Conservation (phyloP, 2,888 invertebrate species). For the Aleiodes leptofemur region DNA sequence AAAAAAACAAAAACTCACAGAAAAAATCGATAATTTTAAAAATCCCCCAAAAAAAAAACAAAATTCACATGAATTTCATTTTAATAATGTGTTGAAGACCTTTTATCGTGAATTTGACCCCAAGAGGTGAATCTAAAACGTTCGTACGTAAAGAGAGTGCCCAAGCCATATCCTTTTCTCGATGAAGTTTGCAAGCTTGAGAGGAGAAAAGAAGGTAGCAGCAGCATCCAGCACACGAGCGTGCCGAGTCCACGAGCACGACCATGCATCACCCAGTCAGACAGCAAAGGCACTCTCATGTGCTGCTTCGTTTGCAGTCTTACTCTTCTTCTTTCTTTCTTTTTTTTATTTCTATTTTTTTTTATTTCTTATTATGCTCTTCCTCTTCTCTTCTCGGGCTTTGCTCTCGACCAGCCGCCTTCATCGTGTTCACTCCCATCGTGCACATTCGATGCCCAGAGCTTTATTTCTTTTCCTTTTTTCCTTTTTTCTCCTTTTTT, state of each 20-base stretch:
- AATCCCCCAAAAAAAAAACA: no score
- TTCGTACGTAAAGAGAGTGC: constrained; percentile 7
- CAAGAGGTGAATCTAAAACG: constrained; percentile 24
- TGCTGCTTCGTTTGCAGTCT: constrained; percentile 24
- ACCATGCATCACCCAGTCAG: constrained; percentile 70
- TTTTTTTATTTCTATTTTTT: constrained; percentile 19
- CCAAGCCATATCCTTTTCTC: constrained; percentile 19
- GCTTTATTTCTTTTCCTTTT: neutral
- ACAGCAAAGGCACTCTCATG: constrained; percentile 58
- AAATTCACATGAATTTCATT: no score
- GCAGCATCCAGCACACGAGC: constrained; percentile 43
- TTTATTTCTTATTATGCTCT: constrained; percentile 27
- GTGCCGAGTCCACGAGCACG: constrained; percentile 55
- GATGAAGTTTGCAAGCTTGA: constrained; percentile 51
- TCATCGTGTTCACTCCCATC: constrained; percentile 42
- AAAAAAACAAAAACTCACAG: no score
- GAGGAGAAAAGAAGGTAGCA: constrained; percentile 45
- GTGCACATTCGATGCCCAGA: constrained; percentile 28
- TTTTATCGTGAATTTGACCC: constrained; percentile 17
- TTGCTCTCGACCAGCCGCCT: constrained; percentile 45
- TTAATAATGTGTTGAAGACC: constrained; percentile 3
- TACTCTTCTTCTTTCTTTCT: constrained; percentile 25
- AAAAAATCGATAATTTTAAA: no score
- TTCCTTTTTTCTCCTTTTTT: no score
- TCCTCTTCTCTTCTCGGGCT: constrained; percentile 32